A percentile compares a stretch with the other conserved stretches of the same genome.
These are phyloP conservation scores for Characodon lateralis DNA, from an alignment of 2,797 vertebrate species.

Conservation along the genomic window DNA sequence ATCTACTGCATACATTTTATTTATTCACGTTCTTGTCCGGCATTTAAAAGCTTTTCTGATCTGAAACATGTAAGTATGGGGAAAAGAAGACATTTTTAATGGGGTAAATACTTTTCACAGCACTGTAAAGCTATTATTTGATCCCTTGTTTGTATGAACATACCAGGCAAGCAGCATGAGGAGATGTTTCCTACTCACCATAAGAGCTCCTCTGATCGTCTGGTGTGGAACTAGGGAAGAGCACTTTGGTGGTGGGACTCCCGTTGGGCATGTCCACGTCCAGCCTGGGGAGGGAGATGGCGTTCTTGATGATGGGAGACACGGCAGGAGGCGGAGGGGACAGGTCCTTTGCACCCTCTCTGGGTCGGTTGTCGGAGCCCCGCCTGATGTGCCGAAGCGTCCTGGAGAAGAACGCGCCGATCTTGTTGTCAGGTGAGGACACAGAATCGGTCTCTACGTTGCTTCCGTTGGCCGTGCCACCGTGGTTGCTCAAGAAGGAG, in stretches of 20 bases:
- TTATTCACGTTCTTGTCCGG: neutral
- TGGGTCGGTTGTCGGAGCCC: slow-evolving; percentile 75
- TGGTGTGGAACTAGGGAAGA: slow-evolving; percentile 82
- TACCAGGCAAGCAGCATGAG: neutral
- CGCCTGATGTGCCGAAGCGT: slow-evolving; percentile 89
- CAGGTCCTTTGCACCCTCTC: slow-evolving; percentile 70
- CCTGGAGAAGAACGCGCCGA: slow-evolving; percentile 86
- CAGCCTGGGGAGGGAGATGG: slow-evolving; percentile 91
- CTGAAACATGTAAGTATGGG: neutral
- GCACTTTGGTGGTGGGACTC: slow-evolving; percentile 76
- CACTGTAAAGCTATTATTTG: neutral
- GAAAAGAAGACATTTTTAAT: too few species aligned
- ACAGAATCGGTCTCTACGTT: slow-evolving; percentile 65
- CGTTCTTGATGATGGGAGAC: slow-evolving; percentile 97
- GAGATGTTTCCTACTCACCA: slow-evolving; percentile 72
- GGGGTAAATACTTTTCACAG: neutral
- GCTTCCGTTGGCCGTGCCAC: slow-evolving; percentile 77
- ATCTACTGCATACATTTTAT: neutral
- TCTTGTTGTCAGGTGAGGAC: slow-evolving; percentile 75
- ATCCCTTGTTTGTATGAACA: neutral
- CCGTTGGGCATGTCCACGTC: slow-evolving; percentile 82
- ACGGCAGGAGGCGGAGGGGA: slow-evolving; percentile 83
- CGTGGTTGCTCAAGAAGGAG: slow-evolving; percentile 95
- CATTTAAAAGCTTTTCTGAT: neutral
- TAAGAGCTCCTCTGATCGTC: slow-evolving; percentile 84